These are phyloP conservation scores for Danaus chrysippus DNA, from an alignment of 2,888 invertebrate genomes.

Conservation along the genomic window DNA sequence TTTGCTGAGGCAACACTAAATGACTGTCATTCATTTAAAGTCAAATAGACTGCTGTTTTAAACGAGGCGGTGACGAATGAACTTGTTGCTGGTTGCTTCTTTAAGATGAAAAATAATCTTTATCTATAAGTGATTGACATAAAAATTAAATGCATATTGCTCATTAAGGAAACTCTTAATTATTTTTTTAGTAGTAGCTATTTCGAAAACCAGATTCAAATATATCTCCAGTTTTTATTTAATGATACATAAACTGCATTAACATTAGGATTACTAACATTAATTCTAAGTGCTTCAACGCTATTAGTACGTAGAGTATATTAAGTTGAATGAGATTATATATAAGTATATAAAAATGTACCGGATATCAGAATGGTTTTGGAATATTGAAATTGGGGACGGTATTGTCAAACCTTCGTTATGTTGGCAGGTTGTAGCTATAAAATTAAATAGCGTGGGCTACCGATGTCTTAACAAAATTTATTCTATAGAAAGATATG, in stretches of 20 bases:
- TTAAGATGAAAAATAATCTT: no score
- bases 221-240: no score
- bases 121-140: no score
- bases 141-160: no score
- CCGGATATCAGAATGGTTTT: not conserved
- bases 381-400: not conserved
- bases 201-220: no score
- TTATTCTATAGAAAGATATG: conserved; percentile 5
- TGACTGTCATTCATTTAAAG: conserved; percentile 34
- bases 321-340: not conserved
- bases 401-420: not conserved
- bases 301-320: no score
- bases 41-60: conserved; percentile 17
- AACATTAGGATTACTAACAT: no score
- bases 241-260: no score
- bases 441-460: conserved; percentile 2
- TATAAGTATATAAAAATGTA: not conserved
- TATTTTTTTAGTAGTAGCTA: not conserved
- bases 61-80: conserved; percentile 14
- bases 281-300: no score
- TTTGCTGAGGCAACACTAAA: conserved; percentile 50
- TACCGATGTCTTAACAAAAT: conserved; percentile 1
- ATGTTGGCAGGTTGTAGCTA: conserved; percentile 1
- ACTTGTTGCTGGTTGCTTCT: not conserved
- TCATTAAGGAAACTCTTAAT: not conserved